Percentiles rank a stretch among this genome's conserved stretches.
Conservation (phyloP, 2,888 invertebrate genomes). For the Lagria hirta region DNA sequence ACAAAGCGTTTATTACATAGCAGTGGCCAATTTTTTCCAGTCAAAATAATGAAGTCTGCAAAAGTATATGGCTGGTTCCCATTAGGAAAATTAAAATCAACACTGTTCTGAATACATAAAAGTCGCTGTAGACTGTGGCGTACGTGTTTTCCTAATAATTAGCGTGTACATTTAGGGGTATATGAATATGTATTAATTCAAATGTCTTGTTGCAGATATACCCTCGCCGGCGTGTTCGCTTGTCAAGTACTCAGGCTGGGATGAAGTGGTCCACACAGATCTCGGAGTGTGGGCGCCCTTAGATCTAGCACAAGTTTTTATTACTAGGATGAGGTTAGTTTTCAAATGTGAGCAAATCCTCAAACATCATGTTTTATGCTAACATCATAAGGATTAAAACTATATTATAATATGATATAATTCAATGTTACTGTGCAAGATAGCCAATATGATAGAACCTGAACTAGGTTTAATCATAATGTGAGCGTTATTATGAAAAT, state of each 20-base stretch:
- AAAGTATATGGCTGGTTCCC: slow-evolving; percentile 17
- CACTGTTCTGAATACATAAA: slow-evolving; percentile 12
- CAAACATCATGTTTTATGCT: not conserved
- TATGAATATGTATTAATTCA: slow-evolving; percentile 39
- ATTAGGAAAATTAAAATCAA: slow-evolving; percentile 35
- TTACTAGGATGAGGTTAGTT: slow-evolving; percentile 57
- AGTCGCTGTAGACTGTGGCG: slow-evolving; percentile 6
- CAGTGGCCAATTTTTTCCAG: slow-evolving; percentile 16
- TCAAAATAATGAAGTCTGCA: slow-evolving; percentile 20
- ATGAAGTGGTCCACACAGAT: slow-evolving; percentile 52
- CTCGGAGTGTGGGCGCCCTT: slow-evolving; percentile 55
- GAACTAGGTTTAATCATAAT: no score
- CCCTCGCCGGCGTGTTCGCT: slow-evolving; percentile 55
- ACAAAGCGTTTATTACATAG: slow-evolving; percentile 10
- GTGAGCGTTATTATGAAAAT: no score
- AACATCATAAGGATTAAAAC: no score
- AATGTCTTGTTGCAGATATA: slow-evolving; percentile 51
- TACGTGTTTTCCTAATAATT: slow-evolving; percentile 17
- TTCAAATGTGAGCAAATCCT: slow-evolving; percentile 1
- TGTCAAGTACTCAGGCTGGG: slow-evolving; percentile 57
- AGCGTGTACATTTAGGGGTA: slow-evolving; percentile 23
- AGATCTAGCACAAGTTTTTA: slow-evolving; percentile 56
- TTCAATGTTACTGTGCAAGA: no score
- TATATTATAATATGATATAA: no score
- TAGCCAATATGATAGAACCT: no score